These are phyloP conservation scores for Megathymus violae DNA, from an alignment of 1,140 invertebrate species.

Conservation along the genomic window DNA sequence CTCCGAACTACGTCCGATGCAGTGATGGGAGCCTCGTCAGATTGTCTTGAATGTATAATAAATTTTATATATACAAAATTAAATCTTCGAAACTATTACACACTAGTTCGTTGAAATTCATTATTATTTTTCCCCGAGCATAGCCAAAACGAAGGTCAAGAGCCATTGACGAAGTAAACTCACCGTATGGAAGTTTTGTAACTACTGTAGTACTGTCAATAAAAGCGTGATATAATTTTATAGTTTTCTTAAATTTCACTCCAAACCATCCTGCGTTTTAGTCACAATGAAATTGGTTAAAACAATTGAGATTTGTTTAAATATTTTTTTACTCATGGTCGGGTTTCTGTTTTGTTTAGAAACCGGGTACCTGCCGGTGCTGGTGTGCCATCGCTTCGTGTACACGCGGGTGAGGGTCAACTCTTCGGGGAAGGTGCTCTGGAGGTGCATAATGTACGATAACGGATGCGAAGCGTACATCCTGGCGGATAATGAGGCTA, in stretches of 20 bases:
- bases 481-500: neutral
- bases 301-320: neutral
- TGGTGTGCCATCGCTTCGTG: conserved; percentile 2
- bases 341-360: conserved; percentile 24
- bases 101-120: too few species aligned
- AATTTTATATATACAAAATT: too few species aligned
- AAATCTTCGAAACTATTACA: too few species aligned
- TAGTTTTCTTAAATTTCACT: neutral
- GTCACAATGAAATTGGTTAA: neutral
- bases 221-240: neutral
- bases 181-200: too few species aligned
- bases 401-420: neutral
- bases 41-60: too few species aligned
- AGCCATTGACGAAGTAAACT: too few species aligned
- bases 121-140: too few species aligned
- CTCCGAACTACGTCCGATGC: too few species aligned
- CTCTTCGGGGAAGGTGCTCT: neutral
- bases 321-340: conserved; percentile 1
- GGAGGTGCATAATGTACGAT: neutral
- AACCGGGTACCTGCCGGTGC: conserved; percentile 8
- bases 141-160: too few species aligned
- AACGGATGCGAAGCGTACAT: conserved; percentile 5
- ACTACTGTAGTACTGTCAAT: neutral
- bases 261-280: neutral
- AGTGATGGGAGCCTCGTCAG: too few species aligned